A percentile compares a stretch with the other conserved stretches of the same genome.
phyloP scores from a whole-genome alignment of 1,140 invertebrate species.

The Megalopta genalis region DNA sequence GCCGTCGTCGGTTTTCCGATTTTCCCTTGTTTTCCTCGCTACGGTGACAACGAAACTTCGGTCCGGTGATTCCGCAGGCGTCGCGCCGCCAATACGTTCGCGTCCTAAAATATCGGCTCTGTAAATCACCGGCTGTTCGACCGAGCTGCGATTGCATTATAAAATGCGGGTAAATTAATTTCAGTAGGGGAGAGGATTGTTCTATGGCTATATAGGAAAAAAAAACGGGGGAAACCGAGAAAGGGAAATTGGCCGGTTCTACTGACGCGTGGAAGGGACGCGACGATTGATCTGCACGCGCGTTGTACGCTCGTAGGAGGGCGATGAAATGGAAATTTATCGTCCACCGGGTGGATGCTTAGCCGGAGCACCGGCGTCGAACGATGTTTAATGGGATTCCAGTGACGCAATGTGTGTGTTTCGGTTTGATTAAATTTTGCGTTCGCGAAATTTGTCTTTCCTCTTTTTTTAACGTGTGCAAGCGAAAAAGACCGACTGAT shows the following conservation, averaged over 20 bases:
- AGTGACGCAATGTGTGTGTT: not conserved
- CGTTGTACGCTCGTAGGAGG: slow-evolving; percentile 55
- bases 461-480: too few species aligned
- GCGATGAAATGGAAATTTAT: slow-evolving; percentile 68
- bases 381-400: slow-evolving; percentile 38
- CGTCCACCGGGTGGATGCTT: slow-evolving; percentile 17
- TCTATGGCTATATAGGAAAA: not conserved
- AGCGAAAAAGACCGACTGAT: too few species aligned
- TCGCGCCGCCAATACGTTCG: not conserved
- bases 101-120: slow-evolving; percentile 64
- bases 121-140: slow-evolving; percentile 66
- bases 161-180: slow-evolving; percentile 75
- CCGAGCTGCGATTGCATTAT: slow-evolving; percentile 70
- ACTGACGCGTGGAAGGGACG: not conserved
- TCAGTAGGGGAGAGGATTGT: slow-evolving; percentile 48
- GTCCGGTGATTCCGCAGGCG: slow-evolving; percentile 10
- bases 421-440: slow-evolving; percentile 39
- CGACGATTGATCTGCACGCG: slow-evolving; percentile 47
- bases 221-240: not conserved
- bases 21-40: not conserved
- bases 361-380: slow-evolving; percentile 6
- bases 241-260: not conserved
- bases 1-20: not conserved
- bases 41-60: not conserved
- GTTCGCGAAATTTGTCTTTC: not conserved